Evolutionary conservation across 2,797 vertebrate genomes (phyloP), one percentile per base, ranked within the genome.

Genomic region (Megaceryle alcyon): DNA sequence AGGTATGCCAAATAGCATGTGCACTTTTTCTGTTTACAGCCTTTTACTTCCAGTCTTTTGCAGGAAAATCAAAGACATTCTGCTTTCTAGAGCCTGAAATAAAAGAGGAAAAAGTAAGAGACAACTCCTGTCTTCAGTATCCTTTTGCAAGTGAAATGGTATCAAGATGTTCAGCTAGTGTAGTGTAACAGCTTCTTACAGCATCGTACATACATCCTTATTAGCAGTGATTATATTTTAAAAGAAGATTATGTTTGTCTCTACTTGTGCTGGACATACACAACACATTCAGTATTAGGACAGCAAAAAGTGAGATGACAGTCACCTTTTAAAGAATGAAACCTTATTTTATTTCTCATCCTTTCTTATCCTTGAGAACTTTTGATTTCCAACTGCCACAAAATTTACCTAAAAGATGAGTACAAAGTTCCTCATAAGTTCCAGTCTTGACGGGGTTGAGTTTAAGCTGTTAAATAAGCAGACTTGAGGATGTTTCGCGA

Each of bases 191-290:
- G 25, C 51, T 83, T 48, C n/a, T 64, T 64, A 37, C 10, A 66
- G 23, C 12, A 51, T 21, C 0, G 0, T 4, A 64, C 39, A 35
- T 35, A 35, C 39, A 26, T 82, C 23, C 7, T 75, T 53, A 25
- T 5, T 28, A 71, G 35, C 48, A 81, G 48, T 23, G 64, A 26
- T 41, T 77, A 64, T 8, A 63, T 71, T 81, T 90, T 71, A 33
- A 68, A 88, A 22, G 66, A 41, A 1, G 60, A 1, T 3, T 41
- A 77, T 54, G 7, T 51, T 86, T 85, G 26, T 54, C 72, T 29
- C 21, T 71, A 6, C 64, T 86, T 78, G 56, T 76, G 31, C 39
- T 53, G 35, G 37, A 78, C 26, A n/a, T 35, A 81, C 10, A 84
- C 20, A 84, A 59, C 21, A 14, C 54, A 19, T 61, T 63, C 23